phyloP scores from a whole-genome alignment of 2,113 vertebrate species.

The Noctilio leporinus region DNA sequence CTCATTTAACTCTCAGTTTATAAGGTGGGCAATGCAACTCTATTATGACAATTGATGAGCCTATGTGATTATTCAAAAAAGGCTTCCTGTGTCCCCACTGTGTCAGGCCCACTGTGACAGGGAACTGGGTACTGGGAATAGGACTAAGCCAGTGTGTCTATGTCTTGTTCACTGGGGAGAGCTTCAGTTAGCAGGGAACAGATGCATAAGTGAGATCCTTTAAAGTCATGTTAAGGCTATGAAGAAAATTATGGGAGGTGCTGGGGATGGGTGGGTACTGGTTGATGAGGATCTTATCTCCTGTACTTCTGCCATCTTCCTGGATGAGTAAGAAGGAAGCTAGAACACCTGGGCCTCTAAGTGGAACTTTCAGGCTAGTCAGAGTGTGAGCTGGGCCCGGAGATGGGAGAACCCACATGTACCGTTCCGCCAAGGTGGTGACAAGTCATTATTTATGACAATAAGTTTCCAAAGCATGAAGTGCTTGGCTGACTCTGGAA shows the following conservation, averaged over 20 bases:
- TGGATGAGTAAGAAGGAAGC: background rate
- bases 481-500: background rate
- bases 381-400: background rate
- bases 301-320: background rate
- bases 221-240: background rate
- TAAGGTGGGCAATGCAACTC: background rate
- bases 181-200: background rate
- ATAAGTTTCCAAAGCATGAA: background rate
- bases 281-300: background rate
- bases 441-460: slow-evolving; percentile 17
- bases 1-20: background rate
- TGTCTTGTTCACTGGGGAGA: background rate
- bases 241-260: background rate
- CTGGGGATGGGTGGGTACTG: background rate
- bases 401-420: background rate
- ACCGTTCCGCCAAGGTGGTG: background rate
- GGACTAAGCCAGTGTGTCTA: background rate
- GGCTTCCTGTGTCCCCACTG: background rate
- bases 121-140: background rate
- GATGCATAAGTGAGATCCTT: too few species aligned
- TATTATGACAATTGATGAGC: background rate
- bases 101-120: background rate
- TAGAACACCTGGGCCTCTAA: background rate
- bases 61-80: background rate
- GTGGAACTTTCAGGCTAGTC: background rate